Evolutionary conservation across 2,888 invertebrate genomes (phyloP), one percentile per base, ranked within the genome.

Genomic region (Lamproptera curius): DNA sequence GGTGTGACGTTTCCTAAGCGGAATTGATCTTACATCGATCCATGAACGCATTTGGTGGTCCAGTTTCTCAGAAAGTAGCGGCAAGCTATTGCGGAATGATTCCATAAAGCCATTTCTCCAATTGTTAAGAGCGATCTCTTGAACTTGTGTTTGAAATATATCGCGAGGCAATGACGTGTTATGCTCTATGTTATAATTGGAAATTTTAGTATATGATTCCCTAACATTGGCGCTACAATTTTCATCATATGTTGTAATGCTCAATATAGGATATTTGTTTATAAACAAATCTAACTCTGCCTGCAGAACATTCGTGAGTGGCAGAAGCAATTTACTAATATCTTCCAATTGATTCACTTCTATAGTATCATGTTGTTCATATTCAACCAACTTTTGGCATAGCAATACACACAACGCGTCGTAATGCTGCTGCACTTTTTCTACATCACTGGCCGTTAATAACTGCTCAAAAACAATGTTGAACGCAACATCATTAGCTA

Each of bases 41-140:
- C 85, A 86, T 28, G 63, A 51, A 1, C 65, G 63, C 35, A 74
- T 71, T 53, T 81, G 77, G 31, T 62, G 58, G 38, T 51, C 59
- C 14, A 85, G 54, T 55, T 77, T 71, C 20, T 76, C 73, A 1
- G 77, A 67, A 1, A 85, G 57, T 33, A 61, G 45, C 9, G 62
- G 59, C 10, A 76, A 56, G 49, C 76, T 79, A 26, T 52, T 63
- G 44, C 67, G 62, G 50, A 85, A 76, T n/a, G 76, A 67, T 62
- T 82, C 80, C 2, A 86, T 63, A 44, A 83, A 84, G 16, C 78
- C 79, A 51, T 81, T 78, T 49, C 64, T 70, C 80, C 80, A 83
- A 50, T 82, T 81, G 42, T 51, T 50, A 16, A 85, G 57, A 10
- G 76, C 67, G 26, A 63, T 2, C 56, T 70, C 67, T 59, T 84